Evolutionary conservation across 1,140 invertebrate species (phyloP).

Genomic region (Bombus superbus): DNA sequence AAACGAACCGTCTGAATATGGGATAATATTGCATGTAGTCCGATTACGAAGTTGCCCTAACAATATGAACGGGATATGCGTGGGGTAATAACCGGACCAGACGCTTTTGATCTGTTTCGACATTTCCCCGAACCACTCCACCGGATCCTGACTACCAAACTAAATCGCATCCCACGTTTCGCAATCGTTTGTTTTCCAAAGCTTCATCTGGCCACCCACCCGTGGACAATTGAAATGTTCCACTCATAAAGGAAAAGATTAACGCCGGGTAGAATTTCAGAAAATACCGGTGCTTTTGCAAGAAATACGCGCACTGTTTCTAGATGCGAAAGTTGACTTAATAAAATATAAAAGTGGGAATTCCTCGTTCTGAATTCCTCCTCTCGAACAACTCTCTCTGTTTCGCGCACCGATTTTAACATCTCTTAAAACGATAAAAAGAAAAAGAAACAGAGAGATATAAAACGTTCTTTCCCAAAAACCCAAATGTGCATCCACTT

Average conservation of each 20-base stretch:
- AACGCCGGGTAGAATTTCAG: background rate
- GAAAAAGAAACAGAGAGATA: no score
- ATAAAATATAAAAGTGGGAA: no score
- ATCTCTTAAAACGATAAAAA: no score
- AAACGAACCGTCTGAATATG: conserved; percentile 30
- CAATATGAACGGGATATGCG: background rate
- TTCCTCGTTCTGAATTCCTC: no score
- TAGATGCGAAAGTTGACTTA: no score
- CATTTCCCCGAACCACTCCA: background rate
- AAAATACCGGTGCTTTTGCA: background rate
- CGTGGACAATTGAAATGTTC: background rate
- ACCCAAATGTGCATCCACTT: background rate
- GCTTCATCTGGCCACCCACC: background rate
- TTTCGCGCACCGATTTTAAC: no score
- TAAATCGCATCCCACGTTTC: background rate
- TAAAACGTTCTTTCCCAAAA: no score
- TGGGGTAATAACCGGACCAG: background rate
- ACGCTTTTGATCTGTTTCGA: conserved; percentile 14
- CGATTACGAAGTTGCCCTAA: conserved; percentile 40
- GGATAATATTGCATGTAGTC: conserved; percentile 30
- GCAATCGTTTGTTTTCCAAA: background rate
- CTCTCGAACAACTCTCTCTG: no score
- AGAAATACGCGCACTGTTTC: no score
- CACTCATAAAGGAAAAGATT: no score
- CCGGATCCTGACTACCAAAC: background rate